These are phyloP conservation scores for Heteropelma amictum DNA, from an alignment of 2,888 invertebrate species.

Conservation along the genomic window DNA sequence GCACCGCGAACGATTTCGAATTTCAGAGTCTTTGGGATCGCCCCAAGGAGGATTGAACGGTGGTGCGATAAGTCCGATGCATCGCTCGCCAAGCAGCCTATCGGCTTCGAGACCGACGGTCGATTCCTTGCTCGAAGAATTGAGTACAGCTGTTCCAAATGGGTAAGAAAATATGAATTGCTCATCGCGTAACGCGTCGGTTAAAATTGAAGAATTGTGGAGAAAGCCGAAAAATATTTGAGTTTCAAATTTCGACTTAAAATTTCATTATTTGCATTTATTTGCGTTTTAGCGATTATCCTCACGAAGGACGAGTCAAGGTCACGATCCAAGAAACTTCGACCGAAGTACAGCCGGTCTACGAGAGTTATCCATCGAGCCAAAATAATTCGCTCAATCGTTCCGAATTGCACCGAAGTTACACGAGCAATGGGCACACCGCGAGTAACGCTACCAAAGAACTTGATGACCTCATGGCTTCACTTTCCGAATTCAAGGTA, in stretches of 20 bases:
- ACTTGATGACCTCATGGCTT: conserved; percentile 97
- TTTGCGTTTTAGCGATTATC: conserved; percentile 74
- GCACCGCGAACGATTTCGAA: too few species aligned
- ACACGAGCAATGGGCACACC: conserved; percentile 70
- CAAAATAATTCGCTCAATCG: conserved; percentile 68
- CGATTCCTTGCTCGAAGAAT: conserved; percentile 93
- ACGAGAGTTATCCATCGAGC: conserved; percentile 68
- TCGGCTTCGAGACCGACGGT: conserved; percentile 85
- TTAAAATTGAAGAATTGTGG: too few species aligned
- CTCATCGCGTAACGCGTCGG: background rate
- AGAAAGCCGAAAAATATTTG: too few species aligned
- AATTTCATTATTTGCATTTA: too few species aligned
- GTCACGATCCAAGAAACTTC: conserved; percentile 78
- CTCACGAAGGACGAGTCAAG: conserved; percentile 76
- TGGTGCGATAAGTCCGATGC: conserved; percentile 70
- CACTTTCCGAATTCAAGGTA: conserved; percentile 97
- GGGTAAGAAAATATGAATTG: conserved; percentile 80
- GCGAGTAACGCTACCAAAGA: conserved; percentile 96
- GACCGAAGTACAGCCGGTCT: conserved; percentile 74
- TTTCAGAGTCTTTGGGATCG: conserved; percentile 67
- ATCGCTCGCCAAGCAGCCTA: conserved; percentile 74
- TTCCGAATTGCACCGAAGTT: conserved; percentile 65
- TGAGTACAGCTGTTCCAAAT: conserved; percentile 87
- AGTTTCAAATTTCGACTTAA: too few species aligned
- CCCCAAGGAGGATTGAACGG: conserved; percentile 66